Conservation (phyloP, 2,113 vertebrate species). For the Pterocles orientalis region DNA sequence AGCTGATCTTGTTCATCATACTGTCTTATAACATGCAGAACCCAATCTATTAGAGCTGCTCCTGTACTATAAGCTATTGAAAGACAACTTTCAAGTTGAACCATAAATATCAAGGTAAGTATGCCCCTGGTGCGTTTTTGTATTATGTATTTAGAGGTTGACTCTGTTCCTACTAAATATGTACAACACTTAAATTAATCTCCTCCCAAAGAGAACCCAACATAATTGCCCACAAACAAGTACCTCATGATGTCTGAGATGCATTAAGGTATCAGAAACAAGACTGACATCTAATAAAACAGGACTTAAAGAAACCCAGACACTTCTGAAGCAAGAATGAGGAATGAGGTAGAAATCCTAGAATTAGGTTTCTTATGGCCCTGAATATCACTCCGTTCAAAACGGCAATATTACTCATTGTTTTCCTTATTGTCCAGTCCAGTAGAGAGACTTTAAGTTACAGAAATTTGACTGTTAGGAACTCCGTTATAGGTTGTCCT, state of each 20-base stretch:
- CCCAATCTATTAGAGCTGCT: rapidly evolving
- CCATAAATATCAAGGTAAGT: background rate
- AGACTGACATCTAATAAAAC: background rate
- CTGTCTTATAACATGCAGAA: background rate
- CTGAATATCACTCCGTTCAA: background rate
- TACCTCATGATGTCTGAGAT: background rate
- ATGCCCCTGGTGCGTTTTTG: background rate
- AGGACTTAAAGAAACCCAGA: background rate
- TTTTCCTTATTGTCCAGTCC: background rate
- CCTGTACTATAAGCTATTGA: background rate
- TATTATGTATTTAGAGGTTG: background rate
- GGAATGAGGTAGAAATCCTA: background rate
- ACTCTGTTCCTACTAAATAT: background rate
- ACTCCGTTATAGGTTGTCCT: background rate
- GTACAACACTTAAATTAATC: background rate
- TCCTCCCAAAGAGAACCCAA: background rate
- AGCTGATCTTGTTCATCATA: background rate
- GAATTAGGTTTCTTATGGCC: background rate
- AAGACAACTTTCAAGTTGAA: background rate
- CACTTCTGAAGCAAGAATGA: background rate
- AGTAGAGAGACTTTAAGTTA: background rate
- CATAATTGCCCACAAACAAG: background rate
- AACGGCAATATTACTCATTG: background rate
- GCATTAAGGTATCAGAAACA: background rate
- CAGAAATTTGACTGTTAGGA: background rate